phyloP scores from a whole-genome alignment of 2,797 vertebrate genomes.

The Lycodopsis pacificus region DNA sequence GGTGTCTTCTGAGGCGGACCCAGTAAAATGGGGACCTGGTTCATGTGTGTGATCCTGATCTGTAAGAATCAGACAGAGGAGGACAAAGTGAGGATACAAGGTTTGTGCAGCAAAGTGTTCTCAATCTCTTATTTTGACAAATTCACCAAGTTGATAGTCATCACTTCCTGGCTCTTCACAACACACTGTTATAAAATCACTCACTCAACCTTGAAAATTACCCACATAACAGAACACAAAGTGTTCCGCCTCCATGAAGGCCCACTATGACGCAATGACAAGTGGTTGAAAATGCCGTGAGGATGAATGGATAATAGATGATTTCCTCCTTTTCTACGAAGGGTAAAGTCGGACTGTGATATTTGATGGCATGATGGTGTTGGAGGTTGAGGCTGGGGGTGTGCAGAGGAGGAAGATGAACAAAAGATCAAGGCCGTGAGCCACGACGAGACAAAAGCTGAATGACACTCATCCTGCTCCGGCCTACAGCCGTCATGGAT shows the following conservation, averaged over 20 bases:
- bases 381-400: conserved; percentile 34
- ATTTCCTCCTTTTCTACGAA: conserved; percentile 29
- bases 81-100: not conserved
- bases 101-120: not conserved
- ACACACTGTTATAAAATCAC: conserved; percentile 31
- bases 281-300: conserved; percentile 12
- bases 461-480: not conserved
- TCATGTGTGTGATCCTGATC: conserved; percentile 95
- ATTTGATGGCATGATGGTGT: conserved; percentile 23
- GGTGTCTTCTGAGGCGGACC: conserved; percentile 93
- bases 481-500: too few relatives aligned
- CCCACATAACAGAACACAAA: conserved; percentile 35
- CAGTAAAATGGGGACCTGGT: conserved; percentile 94
- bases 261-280: conserved; percentile 7
- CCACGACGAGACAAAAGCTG: not conserved
- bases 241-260: conserved; percentile 1
- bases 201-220: conserved; percentile 53
- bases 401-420: conserved; percentile 45
- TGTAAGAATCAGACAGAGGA: conserved; percentile 67
- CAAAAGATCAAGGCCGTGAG: conserved; percentile 36
- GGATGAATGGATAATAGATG: conserved; percentile 45
- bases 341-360: conserved; percentile 15
- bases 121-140: conserved; percentile 4
- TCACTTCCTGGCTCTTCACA: conserved; percentile 34
- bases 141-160: conserved; percentile 29